These are phyloP conservation scores for Diplolepis rosae DNA, from an alignment of 2,888 invertebrate species.

Conservation along the genomic window DNA sequence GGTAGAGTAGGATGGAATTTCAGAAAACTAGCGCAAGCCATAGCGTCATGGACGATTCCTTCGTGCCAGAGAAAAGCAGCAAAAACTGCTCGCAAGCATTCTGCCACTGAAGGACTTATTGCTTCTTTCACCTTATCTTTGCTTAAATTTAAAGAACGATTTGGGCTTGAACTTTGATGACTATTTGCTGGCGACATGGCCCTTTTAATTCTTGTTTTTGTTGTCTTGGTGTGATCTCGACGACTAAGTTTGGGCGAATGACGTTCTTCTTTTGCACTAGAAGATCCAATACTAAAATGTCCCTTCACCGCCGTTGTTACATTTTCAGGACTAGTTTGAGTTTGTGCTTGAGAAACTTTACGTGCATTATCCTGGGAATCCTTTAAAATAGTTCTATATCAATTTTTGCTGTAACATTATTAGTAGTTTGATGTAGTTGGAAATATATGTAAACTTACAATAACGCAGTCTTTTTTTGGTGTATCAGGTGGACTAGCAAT, in stretches of 20 bases:
- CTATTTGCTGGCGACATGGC: slow-evolving; percentile 74
- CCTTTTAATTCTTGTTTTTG: slow-evolving; percentile 72
- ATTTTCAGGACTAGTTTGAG: slow-evolving; percentile 76
- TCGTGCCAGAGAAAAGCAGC: slow-evolving; percentile 98
- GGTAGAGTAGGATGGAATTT: slow-evolving; percentile 93
- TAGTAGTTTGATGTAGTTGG: background rate
- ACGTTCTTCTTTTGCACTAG: slow-evolving; percentile 76
- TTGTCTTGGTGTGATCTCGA: slow-evolving; percentile 75
- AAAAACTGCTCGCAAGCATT: slow-evolving; percentile 94
- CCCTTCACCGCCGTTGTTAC: slow-evolving; percentile 72
- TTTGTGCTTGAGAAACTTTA: slow-evolving; percentile 74
- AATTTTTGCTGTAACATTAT: background rate
- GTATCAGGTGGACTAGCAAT: slow-evolving; percentile 74
- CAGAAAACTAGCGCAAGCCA: slow-evolving; percentile 97
- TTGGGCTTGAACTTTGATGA: slow-evolving; percentile 70
- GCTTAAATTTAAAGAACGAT: slow-evolving; percentile 61
- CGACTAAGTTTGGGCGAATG: slow-evolving; percentile 77
- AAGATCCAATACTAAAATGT: slow-evolving; percentile 79
- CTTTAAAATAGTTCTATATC: slow-evolving; percentile 49
- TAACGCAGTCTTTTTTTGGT: slow-evolving; percentile 72
- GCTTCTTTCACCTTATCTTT: slow-evolving; percentile 85
- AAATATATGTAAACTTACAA: slow-evolving; percentile 49
- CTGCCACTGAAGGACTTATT: slow-evolving; percentile 93
- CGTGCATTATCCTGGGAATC: slow-evolving; percentile 69
- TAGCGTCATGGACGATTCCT: slow-evolving; percentile 97